These are phyloP conservation scores for Drosophila punjabiensis DNA, from an alignment of 1,140 invertebrate species.

Conservation along the genomic window DNA sequence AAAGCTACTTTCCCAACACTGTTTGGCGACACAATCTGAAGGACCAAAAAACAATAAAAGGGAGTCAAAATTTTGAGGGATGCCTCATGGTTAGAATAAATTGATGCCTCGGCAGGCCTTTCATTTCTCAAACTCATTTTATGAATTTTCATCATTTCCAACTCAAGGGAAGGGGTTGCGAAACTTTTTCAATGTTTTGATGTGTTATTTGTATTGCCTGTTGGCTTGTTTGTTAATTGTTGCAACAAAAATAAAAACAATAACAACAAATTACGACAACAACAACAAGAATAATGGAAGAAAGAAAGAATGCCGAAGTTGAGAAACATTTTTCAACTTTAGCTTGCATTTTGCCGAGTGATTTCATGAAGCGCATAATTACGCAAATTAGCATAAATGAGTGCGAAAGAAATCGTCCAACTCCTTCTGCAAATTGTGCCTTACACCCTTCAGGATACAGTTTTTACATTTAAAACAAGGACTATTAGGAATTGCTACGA, in stretches of 20 bases:
- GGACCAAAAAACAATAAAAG: neutral
- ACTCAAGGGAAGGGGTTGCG: slow-evolving; percentile 5
- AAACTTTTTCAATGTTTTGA: slow-evolving; percentile 81
- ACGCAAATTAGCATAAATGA: slow-evolving; percentile 84
- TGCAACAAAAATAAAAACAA: slow-evolving; percentile 61
- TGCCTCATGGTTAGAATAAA: slow-evolving; percentile 9
- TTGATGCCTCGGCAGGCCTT: slow-evolving; percentile 8
- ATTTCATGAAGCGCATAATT: slow-evolving; percentile 84
- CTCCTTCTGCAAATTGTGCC: slow-evolving; percentile 2
- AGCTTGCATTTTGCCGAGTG: slow-evolving; percentile 73
- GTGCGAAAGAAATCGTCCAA: slow-evolving; percentile 52
- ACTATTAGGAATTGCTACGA: slow-evolving; percentile 23
- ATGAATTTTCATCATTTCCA: slow-evolving; percentile 75
- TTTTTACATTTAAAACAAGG: neutral
- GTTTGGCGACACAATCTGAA: neutral
- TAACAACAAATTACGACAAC: slow-evolving; percentile 26
- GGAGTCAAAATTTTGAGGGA: neutral
- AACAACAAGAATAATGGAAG: slow-evolving; percentile 8
- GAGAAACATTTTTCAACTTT: slow-evolving; percentile 63
- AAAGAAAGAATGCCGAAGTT: slow-evolving; percentile 26
- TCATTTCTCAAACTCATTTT: slow-evolving; percentile 61
- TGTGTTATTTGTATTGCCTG: slow-evolving; percentile 80
- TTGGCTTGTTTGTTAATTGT: slow-evolving; percentile 79
- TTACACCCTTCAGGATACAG: neutral
- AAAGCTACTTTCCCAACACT: neutral